A percentile compares a stretch with the other conserved stretches of the same genome.
These are phyloP conservation scores for Ethmia dodecea DNA, from an alignment of 2,888 invertebrate genomes.

Conservation along the genomic window DNA sequence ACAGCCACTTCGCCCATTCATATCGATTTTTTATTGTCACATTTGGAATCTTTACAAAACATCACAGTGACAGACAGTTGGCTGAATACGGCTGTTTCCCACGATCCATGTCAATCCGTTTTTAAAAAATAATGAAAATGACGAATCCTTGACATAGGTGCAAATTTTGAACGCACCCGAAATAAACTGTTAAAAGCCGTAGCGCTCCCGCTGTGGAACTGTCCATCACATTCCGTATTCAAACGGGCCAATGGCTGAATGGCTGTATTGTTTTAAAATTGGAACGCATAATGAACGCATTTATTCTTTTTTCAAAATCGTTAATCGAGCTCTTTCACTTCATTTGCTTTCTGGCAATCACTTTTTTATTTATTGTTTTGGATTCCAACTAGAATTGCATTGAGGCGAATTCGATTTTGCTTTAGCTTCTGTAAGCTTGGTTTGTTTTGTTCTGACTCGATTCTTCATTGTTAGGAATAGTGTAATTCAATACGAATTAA, in stretches of 20 bases:
- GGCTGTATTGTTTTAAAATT: constrained; percentile 69
- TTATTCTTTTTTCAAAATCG: constrained; percentile 55
- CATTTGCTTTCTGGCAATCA: constrained; percentile 53
- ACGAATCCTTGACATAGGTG: constrained; percentile 40
- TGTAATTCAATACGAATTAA: constrained; percentile 76
- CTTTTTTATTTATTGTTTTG: constrained; percentile 33
- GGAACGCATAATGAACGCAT: constrained; percentile 60
- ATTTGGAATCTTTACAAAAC: constrained; percentile 24
- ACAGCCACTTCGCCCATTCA: constrained; percentile 18
- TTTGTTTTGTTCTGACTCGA: constrained; percentile 40
- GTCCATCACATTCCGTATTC: constrained; percentile 69
- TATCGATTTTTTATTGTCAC: constrained; percentile 15
- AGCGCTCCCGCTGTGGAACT: constrained; percentile 38
- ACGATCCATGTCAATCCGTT: constrained; percentile 42
- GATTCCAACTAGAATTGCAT: constrained; percentile 37
- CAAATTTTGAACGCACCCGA: constrained; percentile 39
- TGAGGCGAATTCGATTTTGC: constrained; percentile 49
- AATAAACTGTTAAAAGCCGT: constrained; percentile 59
- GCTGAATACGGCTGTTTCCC: constrained; percentile 36
- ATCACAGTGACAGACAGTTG: constrained; percentile 29
- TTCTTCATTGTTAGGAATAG: constrained; percentile 50
- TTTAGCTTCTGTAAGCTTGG: constrained; percentile 27
- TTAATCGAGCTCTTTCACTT: constrained; percentile 72
- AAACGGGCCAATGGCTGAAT: constrained; percentile 61
- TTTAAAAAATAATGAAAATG: constrained; percentile 48